A percentile compares a stretch with the other conserved stretches of the same genome.
These are phyloP conservation scores for Catostomus latipinnis DNA, from an alignment of 2,797 vertebrate genomes.

Conservation along the genomic window DNA sequence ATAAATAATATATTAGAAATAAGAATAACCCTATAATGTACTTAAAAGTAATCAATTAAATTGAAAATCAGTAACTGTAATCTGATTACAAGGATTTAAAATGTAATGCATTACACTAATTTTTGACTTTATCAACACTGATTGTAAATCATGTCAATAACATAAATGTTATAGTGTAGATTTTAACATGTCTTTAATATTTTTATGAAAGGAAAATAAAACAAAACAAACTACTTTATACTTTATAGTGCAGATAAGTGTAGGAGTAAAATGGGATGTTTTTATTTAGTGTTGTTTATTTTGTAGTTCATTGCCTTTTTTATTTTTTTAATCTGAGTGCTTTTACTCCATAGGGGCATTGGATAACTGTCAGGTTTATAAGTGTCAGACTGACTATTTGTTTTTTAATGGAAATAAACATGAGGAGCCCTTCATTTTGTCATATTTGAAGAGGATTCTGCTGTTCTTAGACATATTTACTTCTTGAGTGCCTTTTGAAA, in stretches of 20 bases:
- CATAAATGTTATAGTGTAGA: neutral
- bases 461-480: conserved; percentile 52
- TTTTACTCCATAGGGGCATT: conserved; percentile 24
- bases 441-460: conserved; percentile 54
- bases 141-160: neutral
- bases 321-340: neutral
- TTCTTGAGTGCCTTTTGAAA: conserved; percentile 53
- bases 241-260: neutral
- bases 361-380: conserved; percentile 39
- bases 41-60: too few relatives aligned
- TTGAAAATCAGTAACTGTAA: too few relatives aligned
- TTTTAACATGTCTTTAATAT: neutral
- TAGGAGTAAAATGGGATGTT: too few relatives aligned
- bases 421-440: conserved; percentile 58
- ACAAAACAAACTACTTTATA: neutral
- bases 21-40: too few relatives aligned
- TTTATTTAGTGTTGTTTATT: neutral
- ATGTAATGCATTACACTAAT: too few relatives aligned
- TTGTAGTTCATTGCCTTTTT: neutral
- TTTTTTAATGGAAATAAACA: conserved; percentile 42
- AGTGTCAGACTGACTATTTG: conserved; percentile 42
- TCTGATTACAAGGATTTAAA: too few relatives aligned
- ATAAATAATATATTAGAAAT: too few relatives aligned
- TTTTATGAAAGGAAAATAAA: neutral
- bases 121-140: too few relatives aligned